Percentiles rank a stretch among this genome's conserved stretches.
phyloP scores from a whole-genome alignment of 2,797 vertebrate genomes.

The Lepilemur ruficaudatus region DNA sequence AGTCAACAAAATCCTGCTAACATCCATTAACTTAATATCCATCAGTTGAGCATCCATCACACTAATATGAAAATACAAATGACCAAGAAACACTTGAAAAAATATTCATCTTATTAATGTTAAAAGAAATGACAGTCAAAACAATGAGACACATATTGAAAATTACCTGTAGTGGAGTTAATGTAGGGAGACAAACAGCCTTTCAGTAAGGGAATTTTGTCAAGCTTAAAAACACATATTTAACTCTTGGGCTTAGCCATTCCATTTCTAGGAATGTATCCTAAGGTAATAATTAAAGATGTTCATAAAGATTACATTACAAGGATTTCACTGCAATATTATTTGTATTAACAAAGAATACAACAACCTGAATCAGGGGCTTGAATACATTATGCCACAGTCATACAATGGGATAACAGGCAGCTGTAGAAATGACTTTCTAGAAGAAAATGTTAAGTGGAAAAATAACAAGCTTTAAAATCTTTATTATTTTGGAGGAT shows the following conservation, averaged over 20 bases:
- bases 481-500: constrained; percentile 23
- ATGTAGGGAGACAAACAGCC: background rate
- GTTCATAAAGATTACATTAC: constrained; percentile 12
- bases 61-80: constrained; percentile 40
- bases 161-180: background rate
- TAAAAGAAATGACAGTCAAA: constrained; percentile 8
- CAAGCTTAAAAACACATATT: background rate
- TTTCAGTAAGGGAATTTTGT: background rate
- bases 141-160: background rate
- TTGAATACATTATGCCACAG: background rate
- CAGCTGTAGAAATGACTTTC: constrained; percentile 7
- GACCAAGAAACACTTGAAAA: constrained; percentile 17
- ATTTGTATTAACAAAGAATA: constrained; percentile 36
- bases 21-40: background rate
- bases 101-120: constrained; percentile 18
- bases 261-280: background rate
- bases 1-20: background rate
- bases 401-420: background rate
- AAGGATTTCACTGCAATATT: constrained; percentile 23
- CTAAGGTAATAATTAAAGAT: constrained; percentile 18
- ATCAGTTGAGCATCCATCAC: background rate
- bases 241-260: constrained; percentile 7
- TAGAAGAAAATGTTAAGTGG: background rate
- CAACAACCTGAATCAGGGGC: background rate
- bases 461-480: background rate